Conservation (phyloP, 2,113 vertebrate species). For the Protobothrops mucrosquamatus region DNA sequence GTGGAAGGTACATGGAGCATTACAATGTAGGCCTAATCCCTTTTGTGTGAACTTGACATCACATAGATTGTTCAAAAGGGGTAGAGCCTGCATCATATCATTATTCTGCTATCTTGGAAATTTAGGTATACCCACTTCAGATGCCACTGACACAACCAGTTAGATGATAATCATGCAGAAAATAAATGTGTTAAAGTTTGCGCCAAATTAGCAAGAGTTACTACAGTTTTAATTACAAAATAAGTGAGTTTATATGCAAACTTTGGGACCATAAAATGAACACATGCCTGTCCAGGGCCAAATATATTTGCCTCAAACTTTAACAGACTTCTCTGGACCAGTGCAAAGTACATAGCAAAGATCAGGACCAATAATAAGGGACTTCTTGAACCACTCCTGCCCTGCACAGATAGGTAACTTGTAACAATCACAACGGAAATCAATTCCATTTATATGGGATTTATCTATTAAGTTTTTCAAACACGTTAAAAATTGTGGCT, state of each 20-base stretch:
- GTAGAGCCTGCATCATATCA: not conserved
- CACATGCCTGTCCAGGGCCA: not conserved
- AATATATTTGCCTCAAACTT: not conserved
- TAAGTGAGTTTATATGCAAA: not conserved
- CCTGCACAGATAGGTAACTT: not conserved
- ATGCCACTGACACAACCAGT: not conserved
- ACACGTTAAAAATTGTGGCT: not conserved
- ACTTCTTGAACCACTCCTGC: not conserved
- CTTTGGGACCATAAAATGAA: not conserved
- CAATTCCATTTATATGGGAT: not conserved
- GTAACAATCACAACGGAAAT: not conserved
- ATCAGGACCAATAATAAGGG: not conserved
- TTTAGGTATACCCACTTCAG: not conserved
- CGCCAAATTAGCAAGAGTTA: not conserved
- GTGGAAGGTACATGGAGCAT: not conserved
- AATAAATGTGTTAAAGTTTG: not conserved
- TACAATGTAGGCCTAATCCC: not conserved
- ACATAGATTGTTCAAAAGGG: not conserved
- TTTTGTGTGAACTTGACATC: not conserved
- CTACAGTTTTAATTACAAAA: not conserved
- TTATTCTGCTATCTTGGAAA: not conserved
- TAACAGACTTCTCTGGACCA: not conserved
- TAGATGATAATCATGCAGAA: not conserved
- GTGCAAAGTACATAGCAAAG: not conserved
- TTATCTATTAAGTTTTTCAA: not conserved